Base-by-base conservation (phyloP, 1,140 invertebrate genomes). In the Danaus plexippus region DNA sequence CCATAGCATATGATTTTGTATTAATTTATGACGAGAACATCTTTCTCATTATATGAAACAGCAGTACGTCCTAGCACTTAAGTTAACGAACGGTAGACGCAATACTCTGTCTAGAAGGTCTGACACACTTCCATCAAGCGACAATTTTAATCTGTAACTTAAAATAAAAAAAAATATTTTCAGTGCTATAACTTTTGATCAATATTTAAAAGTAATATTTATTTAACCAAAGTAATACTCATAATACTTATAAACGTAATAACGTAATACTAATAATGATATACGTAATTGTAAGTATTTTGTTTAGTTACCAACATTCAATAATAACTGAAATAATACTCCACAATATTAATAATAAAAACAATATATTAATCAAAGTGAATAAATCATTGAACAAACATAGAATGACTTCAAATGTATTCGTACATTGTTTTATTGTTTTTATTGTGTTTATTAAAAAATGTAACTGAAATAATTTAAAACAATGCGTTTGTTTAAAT, bases 1-100 rank as follows among this genome's bases (percentile, higher is more conserved):
- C 2, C 7, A 15, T 32, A 7, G 4, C 7, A 32, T 32, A 32
- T 32, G 22, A 32, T 32, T 32, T 32, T 32, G 22, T 49, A 61
- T 61, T 56, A 61, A 61, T 61, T 61, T 56, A 47, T 32, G 43
- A 54, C 45, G 47, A 55, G 9, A 32, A 15, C 42, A 2, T 53
- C 47, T 60, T 41, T 54, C 59, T 61, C 59, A 61, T 61, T 56
- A 61, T 61, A 47, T 44, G 45, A 54, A 52, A 52, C 53, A 61
- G 53, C 15, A 40, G 59, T 61, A 53, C 59, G 59, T 61, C 53
- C 49, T 56, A 61, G 53, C 59, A 61, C 59, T 61, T 56, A 55
- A 61, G 59, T 61, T 61, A 61, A 61, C 59, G 59, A 61, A 61
- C 22, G 59, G 54, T 57, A 51, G 48, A 61, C 53, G 53, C 59